phyloP scores from a whole-genome alignment of 2,797 vertebrate genomes.

The Sorex maritimensis region DNA sequence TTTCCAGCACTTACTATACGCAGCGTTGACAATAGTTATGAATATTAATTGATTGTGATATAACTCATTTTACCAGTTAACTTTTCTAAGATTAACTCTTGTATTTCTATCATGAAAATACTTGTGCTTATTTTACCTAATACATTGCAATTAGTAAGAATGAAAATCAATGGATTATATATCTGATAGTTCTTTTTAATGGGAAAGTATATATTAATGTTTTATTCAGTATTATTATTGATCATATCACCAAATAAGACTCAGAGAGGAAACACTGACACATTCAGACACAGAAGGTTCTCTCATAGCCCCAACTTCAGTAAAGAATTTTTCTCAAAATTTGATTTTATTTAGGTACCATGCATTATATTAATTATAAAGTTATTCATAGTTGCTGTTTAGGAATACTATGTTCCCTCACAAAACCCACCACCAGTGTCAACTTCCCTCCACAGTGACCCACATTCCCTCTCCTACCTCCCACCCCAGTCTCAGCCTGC shows the following conservation, averaged over 20 bases:
- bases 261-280: neutral
- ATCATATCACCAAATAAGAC: neutral
- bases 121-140: neutral
- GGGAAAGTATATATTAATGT: constrained; percentile 14
- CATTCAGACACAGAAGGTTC: neutral
- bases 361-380: too few species aligned
- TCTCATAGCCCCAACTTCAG: neutral
- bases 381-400: too few species aligned
- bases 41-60: constrained; percentile 27
- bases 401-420: too few species aligned
- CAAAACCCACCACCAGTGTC: too few species aligned
- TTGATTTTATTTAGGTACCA: too few species aligned
- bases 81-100: neutral
- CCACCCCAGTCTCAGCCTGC: too few species aligned
- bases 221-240: neutral
- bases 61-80: neutral
- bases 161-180: neutral
- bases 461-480: too few species aligned
- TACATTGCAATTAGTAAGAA: neutral
- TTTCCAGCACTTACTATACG: neutral
- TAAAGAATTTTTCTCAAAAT: neutral
- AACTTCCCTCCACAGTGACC: too few species aligned
- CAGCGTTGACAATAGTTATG: neutral
- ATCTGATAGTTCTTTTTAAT: constrained; percentile 34
- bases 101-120: constrained; percentile 26